These are phyloP conservation scores for Hirudinaria manillensis DNA, from an alignment of 2,888 invertebrate species.

Conservation along the genomic window DNA sequence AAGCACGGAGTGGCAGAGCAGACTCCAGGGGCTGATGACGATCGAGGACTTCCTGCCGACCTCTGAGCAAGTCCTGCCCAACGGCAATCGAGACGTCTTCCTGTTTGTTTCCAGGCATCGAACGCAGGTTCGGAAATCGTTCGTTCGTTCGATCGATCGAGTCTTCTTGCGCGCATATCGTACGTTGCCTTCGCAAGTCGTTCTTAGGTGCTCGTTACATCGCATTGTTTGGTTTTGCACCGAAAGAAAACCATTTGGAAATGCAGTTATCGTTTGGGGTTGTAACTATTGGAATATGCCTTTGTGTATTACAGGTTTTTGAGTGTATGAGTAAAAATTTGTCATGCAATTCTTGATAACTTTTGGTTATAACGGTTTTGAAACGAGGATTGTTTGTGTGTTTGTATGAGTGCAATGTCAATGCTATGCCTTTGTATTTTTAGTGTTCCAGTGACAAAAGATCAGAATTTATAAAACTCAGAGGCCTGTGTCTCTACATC, in stretches of 20 bases:
- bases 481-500: slow-evolving; percentile 50
- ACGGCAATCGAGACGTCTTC: slow-evolving; percentile 34
- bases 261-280: no score
- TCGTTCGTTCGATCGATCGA: background rate
- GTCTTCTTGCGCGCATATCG: no score
- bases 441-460: slow-evolving; percentile 48
- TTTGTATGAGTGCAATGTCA: no score
- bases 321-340: no score
- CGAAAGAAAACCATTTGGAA: no score
- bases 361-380: no score
- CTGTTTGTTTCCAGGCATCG: background rate
- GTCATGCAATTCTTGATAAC: no score
- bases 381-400: no score
- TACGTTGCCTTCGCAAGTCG: no score
- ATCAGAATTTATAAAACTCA: slow-evolving; percentile 49
- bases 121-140: background rate
- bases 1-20: slow-evolving; percentile 3
- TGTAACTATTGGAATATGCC: no score
- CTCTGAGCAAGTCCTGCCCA: slow-evolving; percentile 1
- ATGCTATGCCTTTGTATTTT: background rate
- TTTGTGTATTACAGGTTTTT: no score
- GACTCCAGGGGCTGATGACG: slow-evolving; percentile 10
- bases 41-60: background rate
- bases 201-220: background rate
- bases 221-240: background rate